Percentiles rank a stretch among this genome's conserved stretches.
Conservation (phyloP, 2,888 invertebrate species). For the Epinotia brunnichana region DNA sequence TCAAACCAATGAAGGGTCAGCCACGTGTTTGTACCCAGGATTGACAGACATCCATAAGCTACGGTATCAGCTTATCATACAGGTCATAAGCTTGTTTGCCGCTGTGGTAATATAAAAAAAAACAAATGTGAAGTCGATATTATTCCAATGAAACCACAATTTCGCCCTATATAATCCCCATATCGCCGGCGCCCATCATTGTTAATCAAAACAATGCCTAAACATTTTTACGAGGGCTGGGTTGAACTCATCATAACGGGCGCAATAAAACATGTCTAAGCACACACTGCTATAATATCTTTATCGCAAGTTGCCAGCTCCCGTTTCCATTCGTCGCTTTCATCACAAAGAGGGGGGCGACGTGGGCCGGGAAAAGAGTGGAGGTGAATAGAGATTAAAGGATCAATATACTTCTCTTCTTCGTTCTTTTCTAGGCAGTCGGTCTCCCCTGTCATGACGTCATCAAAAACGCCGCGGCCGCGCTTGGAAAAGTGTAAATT, state of each 20-base stretch:
- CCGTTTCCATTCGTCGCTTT: constrained; percentile 44
- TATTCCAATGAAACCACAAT: neutral
- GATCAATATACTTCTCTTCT: neutral
- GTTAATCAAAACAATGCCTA: constrained; percentile 44
- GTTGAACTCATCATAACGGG: constrained; percentile 42
- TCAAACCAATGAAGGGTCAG: too few relatives aligned
- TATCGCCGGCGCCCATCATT: constrained; percentile 31
- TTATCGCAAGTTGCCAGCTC: constrained; percentile 44
- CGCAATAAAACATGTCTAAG: constrained; percentile 45
- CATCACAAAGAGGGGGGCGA: constrained; percentile 40
- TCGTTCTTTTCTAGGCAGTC: too few relatives aligned
- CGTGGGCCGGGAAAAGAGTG: constrained; percentile 1
- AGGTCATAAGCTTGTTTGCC: neutral
- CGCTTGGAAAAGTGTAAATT: too few relatives aligned
- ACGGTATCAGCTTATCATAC: too few relatives aligned
- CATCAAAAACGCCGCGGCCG: too few relatives aligned
- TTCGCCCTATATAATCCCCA: constrained; percentile 24
- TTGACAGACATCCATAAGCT: too few relatives aligned
- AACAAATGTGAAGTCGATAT: neutral
- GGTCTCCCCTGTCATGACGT: too few relatives aligned
- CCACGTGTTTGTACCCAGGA: too few relatives aligned
- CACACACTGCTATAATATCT: constrained; percentile 44
- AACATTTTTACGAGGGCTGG: constrained; percentile 41
- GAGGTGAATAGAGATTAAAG: constrained; percentile 18
- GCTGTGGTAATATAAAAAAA: too few relatives aligned